phyloP scores from a whole-genome alignment of 2,888 invertebrate genomes.

The Seira sanloemensis region DNA sequence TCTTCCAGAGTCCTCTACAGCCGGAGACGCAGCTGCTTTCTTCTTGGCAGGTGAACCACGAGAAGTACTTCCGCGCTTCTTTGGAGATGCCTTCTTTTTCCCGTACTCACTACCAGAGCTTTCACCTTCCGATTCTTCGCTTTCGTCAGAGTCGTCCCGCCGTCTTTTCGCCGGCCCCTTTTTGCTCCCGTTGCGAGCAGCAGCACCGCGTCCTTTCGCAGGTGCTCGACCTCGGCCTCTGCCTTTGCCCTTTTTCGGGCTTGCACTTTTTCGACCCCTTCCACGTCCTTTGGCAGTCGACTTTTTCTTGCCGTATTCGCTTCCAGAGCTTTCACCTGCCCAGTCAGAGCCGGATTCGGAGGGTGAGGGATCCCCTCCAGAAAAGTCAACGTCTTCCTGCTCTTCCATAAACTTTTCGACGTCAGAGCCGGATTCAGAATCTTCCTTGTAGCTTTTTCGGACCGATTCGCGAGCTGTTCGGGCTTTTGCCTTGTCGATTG shows the following conservation, averaged over 20 bases:
- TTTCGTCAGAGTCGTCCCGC: conserved; percentile 61
- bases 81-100: conserved; percentile 62
- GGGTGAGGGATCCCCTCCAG: conserved; percentile 42
- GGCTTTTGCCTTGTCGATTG: conserved; percentile 54
- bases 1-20: conserved; percentile 27
- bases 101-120: conserved; percentile 72
- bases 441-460: conserved; percentile 62
- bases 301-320: conserved; percentile 67
- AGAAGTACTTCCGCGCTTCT: conserved; percentile 47
- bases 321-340: conserved; percentile 65
- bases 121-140: conserved; percentile 61
- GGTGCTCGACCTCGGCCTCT: conserved; percentile 52
- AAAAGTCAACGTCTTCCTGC: conserved; percentile 53
- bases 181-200: conserved; percentile 49
- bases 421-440: conserved; percentile 57
- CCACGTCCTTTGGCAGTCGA: conserved; percentile 47
- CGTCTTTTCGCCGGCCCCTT: conserved; percentile 61
- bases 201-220: conserved; percentile 12
- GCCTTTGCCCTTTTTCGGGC: conserved; percentile 39
- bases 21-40: conserved; percentile 32
- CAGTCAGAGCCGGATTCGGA: conserved; percentile 62
- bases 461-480: conserved; percentile 55
- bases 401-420: conserved; percentile 38
- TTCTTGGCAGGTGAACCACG: conserved; percentile 50
- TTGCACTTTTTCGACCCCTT: conserved; percentile 42